phyloP scores from a whole-genome alignment of 2,888 invertebrate species.

The Amblyjoppa fuscipennis region DNA sequence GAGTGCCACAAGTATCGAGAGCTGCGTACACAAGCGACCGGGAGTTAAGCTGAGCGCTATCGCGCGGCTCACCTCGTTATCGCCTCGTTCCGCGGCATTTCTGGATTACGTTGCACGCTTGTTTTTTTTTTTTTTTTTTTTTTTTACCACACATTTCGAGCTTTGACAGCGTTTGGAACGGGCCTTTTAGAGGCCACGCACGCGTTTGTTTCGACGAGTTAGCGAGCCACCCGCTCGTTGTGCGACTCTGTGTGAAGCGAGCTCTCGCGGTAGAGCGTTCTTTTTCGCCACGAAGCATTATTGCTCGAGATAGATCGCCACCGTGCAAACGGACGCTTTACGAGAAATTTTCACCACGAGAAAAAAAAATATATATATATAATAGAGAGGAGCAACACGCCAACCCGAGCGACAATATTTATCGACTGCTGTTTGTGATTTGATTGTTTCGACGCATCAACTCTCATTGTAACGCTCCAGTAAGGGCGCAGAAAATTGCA shows the following conservation, averaged over 20 bases:
- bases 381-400: no score
- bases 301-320: not conserved
- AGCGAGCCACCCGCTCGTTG: not conserved
- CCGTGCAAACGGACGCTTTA: not conserved
- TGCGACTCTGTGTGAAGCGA: not conserved
- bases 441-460: no score
- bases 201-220: not conserved
- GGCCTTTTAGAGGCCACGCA: conserved; percentile 3
- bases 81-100: conserved; percentile 28
- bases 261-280: not conserved
- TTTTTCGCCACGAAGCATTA: not conserved
- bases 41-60: conserved; percentile 31
- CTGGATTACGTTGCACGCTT: conserved; percentile 50
- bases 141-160: not conserved
- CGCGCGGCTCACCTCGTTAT: conserved; percentile 48
- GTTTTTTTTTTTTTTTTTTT: not conserved
- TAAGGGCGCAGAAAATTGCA: no score
- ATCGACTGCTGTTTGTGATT: no score
- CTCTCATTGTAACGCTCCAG: no score
- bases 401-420: no score
- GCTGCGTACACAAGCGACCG: conserved; percentile 35
- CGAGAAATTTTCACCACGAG: not conserved
- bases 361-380: no score
- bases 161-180: conserved; percentile 10
- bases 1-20: conserved; percentile 18